Evolutionary conservation across 2,797 vertebrate genomes (phyloP).

Genomic region (Sebastes ruberrimus): DNA sequence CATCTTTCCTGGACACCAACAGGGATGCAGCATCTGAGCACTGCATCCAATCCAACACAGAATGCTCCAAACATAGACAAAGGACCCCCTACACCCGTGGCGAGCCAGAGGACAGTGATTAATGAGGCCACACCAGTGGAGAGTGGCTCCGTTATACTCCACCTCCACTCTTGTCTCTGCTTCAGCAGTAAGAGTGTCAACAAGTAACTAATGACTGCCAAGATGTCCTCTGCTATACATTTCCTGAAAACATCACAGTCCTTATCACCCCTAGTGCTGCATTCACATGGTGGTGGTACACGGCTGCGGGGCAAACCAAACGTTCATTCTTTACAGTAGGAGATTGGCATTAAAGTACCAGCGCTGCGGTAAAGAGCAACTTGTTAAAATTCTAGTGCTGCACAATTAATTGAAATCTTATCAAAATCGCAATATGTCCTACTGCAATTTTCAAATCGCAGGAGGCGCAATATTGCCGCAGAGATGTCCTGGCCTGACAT

Average conservation of each 20-base stretch:
- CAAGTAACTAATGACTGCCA: constrained; percentile 70
- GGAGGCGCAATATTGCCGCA: too few relatives aligned
- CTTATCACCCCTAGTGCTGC: constrained; percentile 37
- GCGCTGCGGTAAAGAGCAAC: not conserved
- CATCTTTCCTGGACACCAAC: constrained; percentile 40
- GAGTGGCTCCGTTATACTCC: constrained; percentile 65
- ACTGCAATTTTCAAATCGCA: too few relatives aligned
- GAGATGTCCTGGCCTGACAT: too few relatives aligned
- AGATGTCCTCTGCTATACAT: constrained; percentile 58
- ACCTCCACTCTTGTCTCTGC: constrained; percentile 60
- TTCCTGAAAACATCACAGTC: constrained; percentile 50
- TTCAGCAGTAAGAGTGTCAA: constrained; percentile 55
- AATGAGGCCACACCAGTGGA: constrained; percentile 75
- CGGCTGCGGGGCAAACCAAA: not conserved
- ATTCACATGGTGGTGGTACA: not conserved
- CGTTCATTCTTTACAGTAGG: constrained; percentile 17
- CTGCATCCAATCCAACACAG: constrained; percentile 47
- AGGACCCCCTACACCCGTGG: constrained; percentile 56
- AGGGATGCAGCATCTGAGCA: constrained; percentile 39
- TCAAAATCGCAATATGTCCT: fast-evolving
- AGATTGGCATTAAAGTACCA: not conserved
- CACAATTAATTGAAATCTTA: too few relatives aligned
- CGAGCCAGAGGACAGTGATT: constrained; percentile 74
- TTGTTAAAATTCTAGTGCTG: too few relatives aligned
- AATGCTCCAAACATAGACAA: constrained; percentile 63